These are phyloP conservation scores for Tenebrio molitor DNA, from an alignment of 1,140 invertebrate genomes.

Conservation along the genomic window DNA sequence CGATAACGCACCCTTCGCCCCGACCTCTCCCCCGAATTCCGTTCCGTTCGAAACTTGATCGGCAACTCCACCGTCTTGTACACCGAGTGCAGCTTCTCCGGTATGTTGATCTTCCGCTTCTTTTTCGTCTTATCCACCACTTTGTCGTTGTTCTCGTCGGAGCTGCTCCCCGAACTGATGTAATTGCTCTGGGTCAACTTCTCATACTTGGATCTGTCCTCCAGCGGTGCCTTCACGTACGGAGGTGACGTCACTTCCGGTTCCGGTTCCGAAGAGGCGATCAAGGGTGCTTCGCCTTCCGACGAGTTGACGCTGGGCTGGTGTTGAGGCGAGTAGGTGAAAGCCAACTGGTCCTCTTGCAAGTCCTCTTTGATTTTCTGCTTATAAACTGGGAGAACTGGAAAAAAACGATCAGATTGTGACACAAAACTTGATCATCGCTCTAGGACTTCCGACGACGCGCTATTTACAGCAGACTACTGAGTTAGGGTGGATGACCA, in stretches of 20 bases:
- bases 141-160: slow-evolving; percentile 68
- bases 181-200: slow-evolving; percentile 76
- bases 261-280: slow-evolving; percentile 58
- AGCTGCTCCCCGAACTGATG: slow-evolving; percentile 72
- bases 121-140: slow-evolving; percentile 58
- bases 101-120: slow-evolving; percentile 59
- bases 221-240: slow-evolving; percentile 76
- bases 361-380: slow-evolving; percentile 41
- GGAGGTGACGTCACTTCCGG: slow-evolving; percentile 67
- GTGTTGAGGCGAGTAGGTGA: slow-evolving; percentile 40
- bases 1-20: no score
- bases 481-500: no score
- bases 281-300: slow-evolving; percentile 59
- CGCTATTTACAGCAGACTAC: slow-evolving; percentile 30
- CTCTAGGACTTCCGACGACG: slow-evolving; percentile 2
- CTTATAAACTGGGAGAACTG: slow-evolving; percentile 17
- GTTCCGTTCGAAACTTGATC: slow-evolving; percentile 58
- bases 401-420: slow-evolving; percentile 8
- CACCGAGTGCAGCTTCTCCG: slow-evolving; percentile 65
- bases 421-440: neutral
- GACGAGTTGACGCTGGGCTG: slow-evolving; percentile 51
- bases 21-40: slow-evolving; percentile 56
- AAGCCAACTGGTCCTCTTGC: slow-evolving; percentile 39
- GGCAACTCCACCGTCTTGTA: slow-evolving; percentile 68
- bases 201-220: slow-evolving; percentile 85